These are phyloP conservation scores for Drosophila atroscutellata DNA, from an alignment of 2,888 invertebrate genomes.

Conservation along the genomic window DNA sequence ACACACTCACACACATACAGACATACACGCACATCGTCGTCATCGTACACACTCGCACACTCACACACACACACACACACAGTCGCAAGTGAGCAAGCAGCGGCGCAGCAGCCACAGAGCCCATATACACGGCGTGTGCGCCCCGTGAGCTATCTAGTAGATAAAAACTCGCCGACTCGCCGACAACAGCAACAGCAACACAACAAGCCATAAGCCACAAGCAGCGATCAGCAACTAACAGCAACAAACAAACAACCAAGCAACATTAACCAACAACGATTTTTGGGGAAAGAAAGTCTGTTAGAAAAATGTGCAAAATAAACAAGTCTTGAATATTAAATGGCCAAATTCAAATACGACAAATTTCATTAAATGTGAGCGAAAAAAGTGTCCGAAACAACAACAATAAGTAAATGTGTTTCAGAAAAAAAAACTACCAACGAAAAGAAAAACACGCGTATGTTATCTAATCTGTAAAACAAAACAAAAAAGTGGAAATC, in stretches of 20 bases:
- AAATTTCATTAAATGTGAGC: slow-evolving; percentile 7
- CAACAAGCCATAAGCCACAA: slow-evolving; percentile 30
- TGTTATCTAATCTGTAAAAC: slow-evolving; percentile 75
- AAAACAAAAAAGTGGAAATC: slow-evolving; percentile 23
- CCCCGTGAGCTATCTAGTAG: slow-evolving; percentile 78
- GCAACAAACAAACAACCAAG: slow-evolving; percentile 41
- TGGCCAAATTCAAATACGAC: slow-evolving; percentile 9
- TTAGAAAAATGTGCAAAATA: slow-evolving; percentile 35
- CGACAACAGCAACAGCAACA: slow-evolving; percentile 63
- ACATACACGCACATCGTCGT: slow-evolving; percentile 24
- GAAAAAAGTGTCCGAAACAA: slow-evolving; percentile 14
- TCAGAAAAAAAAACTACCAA: slow-evolving; percentile 27
- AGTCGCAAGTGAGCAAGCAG: slow-evolving; percentile 36
- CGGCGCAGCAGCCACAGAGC: slow-evolving; percentile 62
- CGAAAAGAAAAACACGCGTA: slow-evolving; percentile 62
- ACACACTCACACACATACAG: slow-evolving; percentile 24
- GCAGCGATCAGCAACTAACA: slow-evolving; percentile 12
- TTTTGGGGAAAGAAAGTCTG: slow-evolving; percentile 15
- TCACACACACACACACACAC: slow-evolving; percentile 22
- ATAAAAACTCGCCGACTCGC: slow-evolving; percentile 76
- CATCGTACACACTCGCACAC: slow-evolving; percentile 27
- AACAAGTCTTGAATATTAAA: slow-evolving; percentile 15
- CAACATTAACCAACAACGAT: slow-evolving; percentile 19
- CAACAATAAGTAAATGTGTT: slow-evolving; percentile 15
- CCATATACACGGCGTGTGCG: slow-evolving; percentile 74